These are phyloP conservation scores for Chironomus striatipennis DNA, from an alignment of 1,140 invertebrate genomes.

Conservation along the genomic window DNA sequence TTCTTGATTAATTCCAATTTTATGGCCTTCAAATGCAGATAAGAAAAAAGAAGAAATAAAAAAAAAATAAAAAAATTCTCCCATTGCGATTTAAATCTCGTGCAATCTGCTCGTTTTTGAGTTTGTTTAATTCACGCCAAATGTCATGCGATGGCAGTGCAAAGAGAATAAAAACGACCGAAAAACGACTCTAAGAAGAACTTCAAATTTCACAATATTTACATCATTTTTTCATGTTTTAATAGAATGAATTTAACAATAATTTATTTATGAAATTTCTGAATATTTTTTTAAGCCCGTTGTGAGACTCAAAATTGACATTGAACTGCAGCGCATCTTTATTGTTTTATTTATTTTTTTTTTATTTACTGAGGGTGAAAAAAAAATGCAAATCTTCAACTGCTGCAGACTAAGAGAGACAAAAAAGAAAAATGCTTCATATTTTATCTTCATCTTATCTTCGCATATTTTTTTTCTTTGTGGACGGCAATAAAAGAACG, in stretches of 20 bases:
- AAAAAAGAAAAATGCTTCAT: background rate
- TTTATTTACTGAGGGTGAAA: background rate
- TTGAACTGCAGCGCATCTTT: background rate
- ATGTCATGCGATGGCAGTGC: background rate
- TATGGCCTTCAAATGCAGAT: background rate
- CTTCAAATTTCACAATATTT: constrained; percentile 10
- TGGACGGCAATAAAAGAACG: background rate
- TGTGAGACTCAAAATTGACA: background rate
- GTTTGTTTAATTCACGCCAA: background rate
- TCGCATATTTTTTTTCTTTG: background rate
- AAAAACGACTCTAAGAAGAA: background rate
- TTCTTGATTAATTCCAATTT: constrained; percentile 9
- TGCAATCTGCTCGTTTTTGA: background rate
- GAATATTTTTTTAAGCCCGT: background rate
- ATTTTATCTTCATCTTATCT: constrained; percentile 14
- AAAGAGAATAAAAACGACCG: too few species aligned
- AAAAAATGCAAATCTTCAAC: background rate
- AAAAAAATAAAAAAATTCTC: too few species aligned
- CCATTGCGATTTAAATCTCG: background rate
- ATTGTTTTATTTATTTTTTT: background rate
- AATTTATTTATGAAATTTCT: too few species aligned
- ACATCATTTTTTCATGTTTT: background rate
- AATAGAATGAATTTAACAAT: too few species aligned
- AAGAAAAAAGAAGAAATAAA: background rate
- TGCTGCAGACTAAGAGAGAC: background rate